Evolutionary conservation across 2,888 invertebrate genomes (phyloP).

Genomic region (Diloba caeruleocephala): DNA sequence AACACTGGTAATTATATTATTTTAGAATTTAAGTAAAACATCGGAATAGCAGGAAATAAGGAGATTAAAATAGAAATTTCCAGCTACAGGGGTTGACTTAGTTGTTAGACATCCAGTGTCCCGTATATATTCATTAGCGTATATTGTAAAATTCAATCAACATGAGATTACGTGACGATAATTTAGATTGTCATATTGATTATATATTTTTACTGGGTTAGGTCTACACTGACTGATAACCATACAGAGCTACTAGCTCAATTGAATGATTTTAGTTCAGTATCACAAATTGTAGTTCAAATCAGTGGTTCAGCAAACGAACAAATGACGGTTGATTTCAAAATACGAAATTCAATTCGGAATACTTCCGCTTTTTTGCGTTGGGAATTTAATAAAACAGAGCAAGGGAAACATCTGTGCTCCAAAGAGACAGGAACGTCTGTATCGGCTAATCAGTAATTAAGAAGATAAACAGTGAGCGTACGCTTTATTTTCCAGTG

Average conservation of each 20-base stretch:
- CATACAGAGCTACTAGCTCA: too few relatives aligned
- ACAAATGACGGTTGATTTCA: background rate
- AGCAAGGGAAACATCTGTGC: constrained; percentile 29
- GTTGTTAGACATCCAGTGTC: background rate
- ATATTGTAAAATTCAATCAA: too few relatives aligned
- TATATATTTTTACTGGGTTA: too few relatives aligned
- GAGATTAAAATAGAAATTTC: constrained; percentile 42
- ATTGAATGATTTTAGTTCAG: too few relatives aligned
- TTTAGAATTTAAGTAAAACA: constrained; percentile 16
- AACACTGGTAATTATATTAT: too few relatives aligned
- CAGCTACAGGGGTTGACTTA: constrained; percentile 2
- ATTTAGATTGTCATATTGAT: too few relatives aligned
- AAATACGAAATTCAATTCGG: background rate
- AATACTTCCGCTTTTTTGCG: constrained; percentile 5
- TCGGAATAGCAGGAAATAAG: constrained; percentile 13
- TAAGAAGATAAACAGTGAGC: constrained; percentile 58
- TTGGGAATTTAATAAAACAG: constrained; percentile 23
- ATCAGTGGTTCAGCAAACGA: background rate
- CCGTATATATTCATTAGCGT: constrained; percentile 1
- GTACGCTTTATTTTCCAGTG: constrained; percentile 55
- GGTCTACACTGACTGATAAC: too few relatives aligned
- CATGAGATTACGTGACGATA: too few relatives aligned
- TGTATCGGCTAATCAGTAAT: constrained; percentile 64
- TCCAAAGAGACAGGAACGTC: constrained; percentile 42
- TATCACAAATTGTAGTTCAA: background rate